Evolutionary conservation across 2,797 vertebrate species (phyloP), one percentile per base, ranked within the genome.

Genomic region (Perodicticus potto): DNA sequence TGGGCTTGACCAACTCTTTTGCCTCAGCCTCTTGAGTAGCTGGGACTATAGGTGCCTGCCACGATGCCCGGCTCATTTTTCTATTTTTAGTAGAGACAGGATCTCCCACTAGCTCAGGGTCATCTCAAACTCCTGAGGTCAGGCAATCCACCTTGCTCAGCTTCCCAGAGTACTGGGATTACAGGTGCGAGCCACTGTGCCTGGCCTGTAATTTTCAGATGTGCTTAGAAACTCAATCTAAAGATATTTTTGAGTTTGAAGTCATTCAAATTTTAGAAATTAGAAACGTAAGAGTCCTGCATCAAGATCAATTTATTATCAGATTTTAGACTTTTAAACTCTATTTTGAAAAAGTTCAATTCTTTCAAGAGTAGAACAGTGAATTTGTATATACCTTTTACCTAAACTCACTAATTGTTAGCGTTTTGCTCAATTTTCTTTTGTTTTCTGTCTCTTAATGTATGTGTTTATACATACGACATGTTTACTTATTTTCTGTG

Each of bases 181-280:
- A n/a, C n/a, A n/a, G n/a, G n/a, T n/a, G n/a, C n/a, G n/a, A n/a
- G n/a, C n/a, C n/a, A n/a, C n/a, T n/a, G n/a, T n/a, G 45, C 45
- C 45, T 49, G 45, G 43, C 34, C 78, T 57, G 27, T 81, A 27
- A 85, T 84, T 63, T 93, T 27, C 25, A 65, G 32, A n/a, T 53
- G 22, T 82, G 83, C 40, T 88, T 69, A 69, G 55, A 34, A 82
- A 69, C 32, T 70, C 49, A 43, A 49, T 32, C 45, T 82, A 55
- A 72, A 85, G 13, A 37, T 23, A 12, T 69, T 84, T 53, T 89
- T 20, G 16, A 61, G 27, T 78, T 94, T 63, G 45, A 93, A 78
- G n/a, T 40, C 43, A 63, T 53, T 94, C 61, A 77, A 40, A 76
- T 77, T 83, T 95, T 83, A 88, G 53, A 77, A 88, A 40, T 74